Evolutionary conservation across 2,888 invertebrate species (phyloP), one percentile per base, ranked within the genome.

Genomic region (Ichneumoninae sp.): DNA sequence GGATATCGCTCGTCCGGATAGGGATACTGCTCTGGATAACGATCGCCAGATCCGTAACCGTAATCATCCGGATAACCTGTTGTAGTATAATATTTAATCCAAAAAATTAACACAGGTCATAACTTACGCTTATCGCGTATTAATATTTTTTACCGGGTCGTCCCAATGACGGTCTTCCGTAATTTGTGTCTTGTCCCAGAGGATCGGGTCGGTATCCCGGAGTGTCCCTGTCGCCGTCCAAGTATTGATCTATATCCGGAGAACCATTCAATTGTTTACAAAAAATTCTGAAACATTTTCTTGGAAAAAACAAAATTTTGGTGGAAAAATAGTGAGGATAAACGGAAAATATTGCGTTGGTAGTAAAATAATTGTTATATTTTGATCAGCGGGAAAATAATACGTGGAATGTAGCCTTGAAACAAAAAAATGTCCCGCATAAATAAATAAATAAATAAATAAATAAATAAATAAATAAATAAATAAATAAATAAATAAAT

Each of bases 181-280:
- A 94, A 85, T 94, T 94, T 7, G 94, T 94, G 77, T 94, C 95
- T 87, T 94, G 94, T 3, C 94, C 94, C 36, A 94, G 86, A 22
- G 94, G 94, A 91, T 94, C 95, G 2, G 94, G 94, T 83, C 94
- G 91, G 83, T 93, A 93, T 36, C 91, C 92, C 33, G 92, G 90
- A 78, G 90, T 88, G 78, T 93, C 93, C 63, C 92, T 88, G 83
- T 93, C 92, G 10, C 92, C 93, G 85, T 94, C 94, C 86, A 93
- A 78, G 86, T 94, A 94, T 92, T 94, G 93, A 91, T 94, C 94
- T 94, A 26, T 1, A 63, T 50, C 16, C 22, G 8, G 8, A 33
- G 7, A 47, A 33, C 16, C n/a, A 47, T 44, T 8, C 22, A 44
- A 19, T 36, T 40, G 1, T 33, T 7, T 7, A 7, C 6, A 13